A percentile compares a stretch with the other conserved stretches of the same genome.
Evolutionary conservation across 1,140 invertebrate genomes (phyloP).

Genomic region (Gonioctena quinquepunctata): DNA sequence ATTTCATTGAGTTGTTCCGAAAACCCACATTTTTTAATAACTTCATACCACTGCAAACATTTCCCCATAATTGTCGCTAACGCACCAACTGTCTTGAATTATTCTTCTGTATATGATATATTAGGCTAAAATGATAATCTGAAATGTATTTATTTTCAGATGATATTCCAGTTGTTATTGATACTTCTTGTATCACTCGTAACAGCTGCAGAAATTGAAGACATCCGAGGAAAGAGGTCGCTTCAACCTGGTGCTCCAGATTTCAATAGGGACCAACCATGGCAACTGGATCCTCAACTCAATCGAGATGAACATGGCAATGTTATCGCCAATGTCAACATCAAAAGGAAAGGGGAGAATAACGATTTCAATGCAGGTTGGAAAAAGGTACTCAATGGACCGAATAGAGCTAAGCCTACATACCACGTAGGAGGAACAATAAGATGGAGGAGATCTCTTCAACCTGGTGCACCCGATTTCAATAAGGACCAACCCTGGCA

Average conservation of each 20-base stretch:
- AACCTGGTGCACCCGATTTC: conserved; percentile 20
- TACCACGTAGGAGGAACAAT: conserved; percentile 7
- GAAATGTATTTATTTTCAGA: neutral
- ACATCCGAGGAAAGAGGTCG: neutral
- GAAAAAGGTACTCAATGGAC: conserved; percentile 13
- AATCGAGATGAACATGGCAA: conserved; percentile 28
- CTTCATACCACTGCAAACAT: neutral
- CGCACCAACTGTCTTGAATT: no score
- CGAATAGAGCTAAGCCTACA: neutral
- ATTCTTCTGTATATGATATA: neutral
- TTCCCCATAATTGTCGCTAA: no score
- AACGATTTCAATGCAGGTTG: conserved; percentile 33
- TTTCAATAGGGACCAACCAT: conserved; percentile 19
- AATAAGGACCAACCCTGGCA: conserved; percentile 24
- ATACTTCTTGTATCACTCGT: neutral
- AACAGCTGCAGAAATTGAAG: neutral
- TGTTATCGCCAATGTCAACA: conserved; percentile 10
- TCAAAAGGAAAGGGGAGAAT: conserved; percentile 28
- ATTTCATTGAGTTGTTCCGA: neutral
- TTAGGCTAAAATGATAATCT: no score
- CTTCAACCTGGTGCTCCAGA: conserved; percentile 16
- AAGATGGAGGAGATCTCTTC: neutral
- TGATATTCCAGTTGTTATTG: neutral
- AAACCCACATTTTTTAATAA: neutral
- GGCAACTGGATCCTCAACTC: conserved; percentile 28